Evolutionary conservation across 2,888 invertebrate species (phyloP).

Genomic region (Stomorhina lunata): DNA sequence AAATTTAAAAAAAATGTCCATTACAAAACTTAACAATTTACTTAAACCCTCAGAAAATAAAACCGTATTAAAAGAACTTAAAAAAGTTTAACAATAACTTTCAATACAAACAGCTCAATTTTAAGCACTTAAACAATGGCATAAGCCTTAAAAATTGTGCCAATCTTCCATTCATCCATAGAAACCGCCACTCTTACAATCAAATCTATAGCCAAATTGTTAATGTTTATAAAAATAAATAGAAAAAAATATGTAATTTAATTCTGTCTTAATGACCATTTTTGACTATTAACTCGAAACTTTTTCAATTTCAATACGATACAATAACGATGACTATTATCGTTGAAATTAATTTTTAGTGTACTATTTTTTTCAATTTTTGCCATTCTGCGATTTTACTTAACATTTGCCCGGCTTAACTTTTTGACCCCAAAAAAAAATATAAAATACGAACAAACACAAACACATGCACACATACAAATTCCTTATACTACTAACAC

Average conservation of each 20-base stretch:
- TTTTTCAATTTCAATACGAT: conserved; percentile 22
- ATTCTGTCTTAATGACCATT: conserved; percentile 3
- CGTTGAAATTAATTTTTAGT: conserved; percentile 28
- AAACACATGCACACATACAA: too few species aligned
- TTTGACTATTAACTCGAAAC: background rate
- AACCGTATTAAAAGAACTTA: background rate
- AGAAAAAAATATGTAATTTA: background rate
- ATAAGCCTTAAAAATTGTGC: too few species aligned
- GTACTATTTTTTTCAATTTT: background rate
- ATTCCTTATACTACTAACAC: conserved; percentile 30
- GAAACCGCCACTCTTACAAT: too few species aligned
- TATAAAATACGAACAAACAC: too few species aligned
- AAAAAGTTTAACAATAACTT: background rate
- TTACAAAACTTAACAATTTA: too few species aligned
- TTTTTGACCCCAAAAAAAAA: conserved; percentile 31
- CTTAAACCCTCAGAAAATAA: too few species aligned
- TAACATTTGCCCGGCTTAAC: conserved; percentile 41
- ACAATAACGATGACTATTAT: conserved; percentile 16
- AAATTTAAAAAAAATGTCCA: too few species aligned
- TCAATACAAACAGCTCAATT: too few species aligned
- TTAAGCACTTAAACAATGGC: too few species aligned
- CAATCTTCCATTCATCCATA: too few species aligned
- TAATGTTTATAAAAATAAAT: background rate
- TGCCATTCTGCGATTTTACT: conserved; percentile 14
- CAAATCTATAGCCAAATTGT: background rate